Base-by-base conservation (phyloP, 2,113 vertebrate species). In the Nycticebus coucang region DNA sequence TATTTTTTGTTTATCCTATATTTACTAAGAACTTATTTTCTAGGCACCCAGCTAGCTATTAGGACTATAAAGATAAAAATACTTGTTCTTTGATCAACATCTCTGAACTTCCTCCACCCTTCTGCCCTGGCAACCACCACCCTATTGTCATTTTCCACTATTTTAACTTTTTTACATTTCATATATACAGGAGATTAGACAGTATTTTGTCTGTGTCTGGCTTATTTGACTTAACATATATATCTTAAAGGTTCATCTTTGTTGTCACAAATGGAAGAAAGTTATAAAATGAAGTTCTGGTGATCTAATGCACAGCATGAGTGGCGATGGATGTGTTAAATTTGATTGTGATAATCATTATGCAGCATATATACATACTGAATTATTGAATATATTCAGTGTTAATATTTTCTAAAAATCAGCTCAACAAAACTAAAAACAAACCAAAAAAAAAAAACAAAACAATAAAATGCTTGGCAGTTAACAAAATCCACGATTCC, bases 71-170 rank as follows among this genome's bases (percentile, higher is more conserved):
- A 79, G 28, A n/a, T 66, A 79, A 59, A 94, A 53, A 37, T 45
- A 5, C 0, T 37, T 64, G 5, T 35, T 2, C 7, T 35, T 80
- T 50, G 11, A 22, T 50, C 19, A 62, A 17, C 15, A 60, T 87
- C 17, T 86, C 1, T 50, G 3, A 24, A 5, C 53, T 26, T n/a
- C 0, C 24, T 19, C 2, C 4, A 6, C 9, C 1, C 5, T 7
- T 14, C 12, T 8, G 9, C 7, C 11, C 18, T 13, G 24, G 5
- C 7, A 72, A 17, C 12, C 9, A 19, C 57, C 7, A 10, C 11
- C 9, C 17, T 33, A 59, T 3, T 50, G 5, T 45, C 12, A 37
- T 28, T 26, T 50, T 69, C 17, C 22, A 22, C 22, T 15, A 45
- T 28, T 79, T 50, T 71, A 33, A 18, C 53, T 17, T 45, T 37